A percentile compares a stretch with the other conserved stretches of the same genome.
These are phyloP conservation scores for Melanostoma scalare DNA, from an alignment of 2,888 invertebrate species.

Conservation along the genomic window DNA sequence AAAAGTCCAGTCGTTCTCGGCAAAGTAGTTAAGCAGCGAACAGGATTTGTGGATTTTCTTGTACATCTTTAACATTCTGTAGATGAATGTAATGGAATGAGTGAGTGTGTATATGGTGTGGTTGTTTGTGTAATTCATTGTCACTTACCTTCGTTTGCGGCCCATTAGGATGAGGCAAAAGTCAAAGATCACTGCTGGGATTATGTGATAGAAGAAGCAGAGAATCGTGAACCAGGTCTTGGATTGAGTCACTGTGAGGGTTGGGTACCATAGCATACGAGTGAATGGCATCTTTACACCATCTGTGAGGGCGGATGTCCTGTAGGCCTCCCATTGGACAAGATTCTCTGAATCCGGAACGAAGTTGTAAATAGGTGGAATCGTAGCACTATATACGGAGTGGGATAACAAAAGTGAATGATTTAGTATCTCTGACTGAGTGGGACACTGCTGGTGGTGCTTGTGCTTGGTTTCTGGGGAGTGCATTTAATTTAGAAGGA, in stretches of 20 bases:
- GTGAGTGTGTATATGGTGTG: too few species aligned
- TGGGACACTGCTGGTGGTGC: not conserved
- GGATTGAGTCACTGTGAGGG: constrained; percentile 82
- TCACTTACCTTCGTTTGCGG: constrained; percentile 83
- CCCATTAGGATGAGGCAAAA: constrained; percentile 83
- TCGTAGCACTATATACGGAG: constrained; percentile 73
- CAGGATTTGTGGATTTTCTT: constrained; percentile 90
- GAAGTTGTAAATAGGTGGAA: constrained; percentile 90
- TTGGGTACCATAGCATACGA: constrained; percentile 88
- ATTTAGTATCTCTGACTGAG: constrained; percentile 31
- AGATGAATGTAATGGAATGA: constrained; percentile 13
- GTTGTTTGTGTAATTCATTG: constrained; percentile 7
- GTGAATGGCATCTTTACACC: constrained; percentile 84
- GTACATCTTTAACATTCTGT: constrained; percentile 90
- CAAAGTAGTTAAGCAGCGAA: constrained; percentile 89
- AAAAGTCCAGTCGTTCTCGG: constrained; percentile 88
- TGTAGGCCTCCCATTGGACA: constrained; percentile 90
- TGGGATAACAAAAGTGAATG: constrained; percentile 27
- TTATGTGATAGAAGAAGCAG: constrained; percentile 84
- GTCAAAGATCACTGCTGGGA: constrained; percentile 86
- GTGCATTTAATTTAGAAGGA: constrained; percentile 52
- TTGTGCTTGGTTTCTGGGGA: constrained; percentile 1
- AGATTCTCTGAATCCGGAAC: constrained; percentile 91
- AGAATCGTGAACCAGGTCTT: constrained; percentile 81
- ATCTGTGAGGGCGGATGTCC: constrained; percentile 82